Conservation (phyloP, 2,888 invertebrate species). For the Stictocephala bisonia region DNA sequence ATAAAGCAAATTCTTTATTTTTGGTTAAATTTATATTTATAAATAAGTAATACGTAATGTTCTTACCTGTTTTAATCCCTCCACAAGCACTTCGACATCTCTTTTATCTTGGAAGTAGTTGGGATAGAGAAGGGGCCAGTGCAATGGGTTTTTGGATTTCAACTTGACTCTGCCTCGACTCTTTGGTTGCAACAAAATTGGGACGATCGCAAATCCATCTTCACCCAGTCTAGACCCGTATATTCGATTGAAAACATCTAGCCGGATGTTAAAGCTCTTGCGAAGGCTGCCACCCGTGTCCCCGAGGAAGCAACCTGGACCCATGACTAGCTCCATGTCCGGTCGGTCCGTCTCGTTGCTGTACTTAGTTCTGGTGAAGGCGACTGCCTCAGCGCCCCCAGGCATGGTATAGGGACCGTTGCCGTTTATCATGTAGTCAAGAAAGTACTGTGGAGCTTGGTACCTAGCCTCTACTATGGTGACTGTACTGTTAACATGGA, state of each 20-base stretch:
- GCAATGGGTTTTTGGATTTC: constrained; percentile 68
- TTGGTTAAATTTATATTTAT: too few relatives aligned
- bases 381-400: constrained; percentile 66
- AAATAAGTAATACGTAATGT: too few relatives aligned
- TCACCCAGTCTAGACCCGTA: constrained; percentile 65
- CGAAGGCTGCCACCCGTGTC: constrained; percentile 65
- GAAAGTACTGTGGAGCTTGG: constrained; percentile 60
- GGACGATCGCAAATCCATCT: constrained; percentile 70
- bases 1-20: too few relatives aligned
- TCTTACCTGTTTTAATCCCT: constrained; percentile 69
- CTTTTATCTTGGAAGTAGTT: constrained; percentile 79
- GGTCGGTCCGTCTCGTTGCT: constrained; percentile 62
- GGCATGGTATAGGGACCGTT: constrained; percentile 64
- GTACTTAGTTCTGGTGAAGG: constrained; percentile 65
- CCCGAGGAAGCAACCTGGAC: constrained; percentile 66
- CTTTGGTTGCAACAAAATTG: constrained; percentile 78
- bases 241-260: constrained; percentile 64
- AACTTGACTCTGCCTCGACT: constrained; percentile 75
- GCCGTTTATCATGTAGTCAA: constrained; percentile 63
- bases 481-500: constrained; percentile 61
- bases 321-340: constrained; percentile 68
- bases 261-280: constrained; percentile 62
- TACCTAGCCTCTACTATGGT: constrained; percentile 59
- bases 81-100: constrained; percentile 63
- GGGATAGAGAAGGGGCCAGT: constrained; percentile 75